A percentile compares a stretch with the other conserved stretches of the same genome.
Conservation (phyloP, 2,797 vertebrate genomes). For the Etheostoma nigrum region DNA sequence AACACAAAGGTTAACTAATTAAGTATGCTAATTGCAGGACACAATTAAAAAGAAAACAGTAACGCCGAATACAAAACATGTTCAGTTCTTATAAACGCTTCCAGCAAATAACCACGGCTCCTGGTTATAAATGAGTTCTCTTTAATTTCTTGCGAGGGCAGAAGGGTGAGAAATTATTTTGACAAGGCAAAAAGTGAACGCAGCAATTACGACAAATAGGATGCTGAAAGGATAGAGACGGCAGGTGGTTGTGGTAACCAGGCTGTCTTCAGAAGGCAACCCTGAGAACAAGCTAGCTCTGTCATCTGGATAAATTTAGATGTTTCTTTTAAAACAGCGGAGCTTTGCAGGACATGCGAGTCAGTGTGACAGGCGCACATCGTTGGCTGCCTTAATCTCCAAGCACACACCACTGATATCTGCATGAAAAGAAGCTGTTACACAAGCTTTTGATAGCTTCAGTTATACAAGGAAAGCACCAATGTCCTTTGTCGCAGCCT, state of each 20-base stretch:
- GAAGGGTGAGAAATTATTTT: conserved; percentile 57
- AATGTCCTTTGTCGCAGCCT: conserved; percentile 9
- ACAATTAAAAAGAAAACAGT: conserved; percentile 66
- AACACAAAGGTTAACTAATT: conserved; percentile 47
- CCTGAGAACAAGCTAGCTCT: conserved; percentile 8
- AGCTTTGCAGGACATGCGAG: conserved; percentile 24
- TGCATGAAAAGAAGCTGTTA: conserved; percentile 46
- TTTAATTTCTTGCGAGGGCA: conserved; percentile 61
- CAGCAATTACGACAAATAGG: conserved; percentile 66
- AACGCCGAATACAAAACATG: conserved; percentile 65
- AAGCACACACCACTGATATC: conserved; percentile 36
- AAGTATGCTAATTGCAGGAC: conserved; percentile 56
- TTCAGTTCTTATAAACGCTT: conserved; percentile 64
- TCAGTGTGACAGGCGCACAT: conserved; percentile 39
- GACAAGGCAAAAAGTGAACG: conserved; percentile 64
- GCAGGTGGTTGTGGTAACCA: conserved; percentile 31
- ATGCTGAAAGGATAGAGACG: conserved; percentile 54
- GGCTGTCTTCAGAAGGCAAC: background rate
- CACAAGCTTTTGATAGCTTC: conserved; percentile 27
- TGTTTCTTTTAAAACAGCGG: background rate
- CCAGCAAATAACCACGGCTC: conserved; percentile 68
- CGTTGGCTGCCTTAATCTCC: conserved; percentile 45
- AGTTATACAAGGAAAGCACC: conserved; percentile 22
- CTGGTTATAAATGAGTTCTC: conserved; percentile 70
- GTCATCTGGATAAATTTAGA: conserved; percentile 14